Conservation (phyloP, 2,113 vertebrate genomes). For the Sylvia atricapilla region DNA sequence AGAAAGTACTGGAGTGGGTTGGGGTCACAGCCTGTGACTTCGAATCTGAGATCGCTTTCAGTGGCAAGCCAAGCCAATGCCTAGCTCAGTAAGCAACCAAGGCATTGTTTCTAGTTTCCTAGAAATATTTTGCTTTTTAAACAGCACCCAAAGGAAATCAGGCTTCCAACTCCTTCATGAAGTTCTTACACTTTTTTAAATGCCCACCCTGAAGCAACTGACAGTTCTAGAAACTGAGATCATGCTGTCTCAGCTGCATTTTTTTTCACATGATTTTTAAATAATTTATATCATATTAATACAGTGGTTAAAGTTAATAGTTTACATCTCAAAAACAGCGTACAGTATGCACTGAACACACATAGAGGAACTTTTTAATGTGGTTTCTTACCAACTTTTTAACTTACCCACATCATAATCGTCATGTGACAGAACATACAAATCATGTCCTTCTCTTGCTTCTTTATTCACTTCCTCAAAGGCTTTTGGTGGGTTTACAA, state of each 20-base stretch:
- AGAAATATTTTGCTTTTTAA: not conserved
- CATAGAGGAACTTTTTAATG: not conserved
- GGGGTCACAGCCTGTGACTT: not conserved
- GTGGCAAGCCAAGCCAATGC: not conserved
- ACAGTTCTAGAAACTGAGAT: not conserved
- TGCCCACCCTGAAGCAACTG: not conserved
- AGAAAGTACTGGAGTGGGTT: not conserved
- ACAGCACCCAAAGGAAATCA: not conserved
- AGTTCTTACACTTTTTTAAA: not conserved
- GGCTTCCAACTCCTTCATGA: not conserved
- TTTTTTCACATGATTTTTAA: not conserved
- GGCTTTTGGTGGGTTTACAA: constrained; percentile 83
- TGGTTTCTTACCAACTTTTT: not conserved
- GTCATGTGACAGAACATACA: constrained; percentile 78
- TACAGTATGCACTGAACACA: not conserved
- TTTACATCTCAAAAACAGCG: not conserved
- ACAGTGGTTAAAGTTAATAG: not conserved
- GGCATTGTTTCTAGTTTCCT: not conserved
- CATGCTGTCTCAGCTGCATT: not conserved
- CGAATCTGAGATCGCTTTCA: not conserved
- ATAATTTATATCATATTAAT: not conserved
- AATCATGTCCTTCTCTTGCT: constrained; percentile 69
- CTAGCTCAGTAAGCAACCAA: not conserved
- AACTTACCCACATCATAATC: constrained; percentile 74
- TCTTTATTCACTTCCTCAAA: constrained; percentile 76